Percentiles rank a stretch among this genome's conserved stretches.
Conservation (phyloP, 1,140 invertebrate species). For the Drosophila equinoxialis region DNA sequence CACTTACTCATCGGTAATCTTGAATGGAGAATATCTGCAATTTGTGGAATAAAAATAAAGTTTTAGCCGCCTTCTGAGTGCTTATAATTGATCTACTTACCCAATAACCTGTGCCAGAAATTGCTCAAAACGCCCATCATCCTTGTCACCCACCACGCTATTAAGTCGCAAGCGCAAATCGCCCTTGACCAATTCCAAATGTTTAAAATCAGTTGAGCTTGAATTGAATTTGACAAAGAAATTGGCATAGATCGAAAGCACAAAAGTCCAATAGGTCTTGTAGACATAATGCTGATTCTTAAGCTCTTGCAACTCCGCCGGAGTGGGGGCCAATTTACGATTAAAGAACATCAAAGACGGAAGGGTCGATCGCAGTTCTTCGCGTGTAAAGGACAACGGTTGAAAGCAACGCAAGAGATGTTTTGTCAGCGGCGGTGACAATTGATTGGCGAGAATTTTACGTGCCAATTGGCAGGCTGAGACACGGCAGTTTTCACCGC, state of each 20-base stretch:
- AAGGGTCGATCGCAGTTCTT: slow-evolving; percentile 72
- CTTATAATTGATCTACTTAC: slow-evolving; percentile 32
- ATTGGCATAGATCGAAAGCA: slow-evolving; percentile 77
- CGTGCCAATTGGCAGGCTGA: slow-evolving; percentile 73
- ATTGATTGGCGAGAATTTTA: slow-evolving; percentile 77
- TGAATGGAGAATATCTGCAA: slow-evolving; percentile 73
- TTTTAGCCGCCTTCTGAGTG: neutral
- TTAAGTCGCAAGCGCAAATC: slow-evolving; percentile 66
- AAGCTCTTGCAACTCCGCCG: slow-evolving; percentile 70
- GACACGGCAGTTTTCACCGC: slow-evolving; percentile 69
- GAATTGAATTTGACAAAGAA: slow-evolving; percentile 78
- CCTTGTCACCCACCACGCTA: slow-evolving; percentile 69
- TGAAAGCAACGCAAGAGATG: slow-evolving; percentile 76
- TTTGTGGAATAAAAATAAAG: neutral
- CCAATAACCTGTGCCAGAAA: slow-evolving; percentile 78
- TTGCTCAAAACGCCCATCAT: slow-evolving; percentile 73
- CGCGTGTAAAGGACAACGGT: slow-evolving; percentile 71
- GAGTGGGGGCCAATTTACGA: slow-evolving; percentile 73
- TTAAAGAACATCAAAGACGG: slow-evolving; percentile 81
- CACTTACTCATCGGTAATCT: slow-evolving; percentile 78
- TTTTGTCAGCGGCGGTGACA: slow-evolving; percentile 69
- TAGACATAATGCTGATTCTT: slow-evolving; percentile 79
- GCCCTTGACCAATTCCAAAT: slow-evolving; percentile 70
- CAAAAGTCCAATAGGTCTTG: slow-evolving; percentile 82
- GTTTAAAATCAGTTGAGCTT: slow-evolving; percentile 56